phyloP scores from a whole-genome alignment of 1,140 invertebrate species.

The Hylyphantes graminicola region DNA sequence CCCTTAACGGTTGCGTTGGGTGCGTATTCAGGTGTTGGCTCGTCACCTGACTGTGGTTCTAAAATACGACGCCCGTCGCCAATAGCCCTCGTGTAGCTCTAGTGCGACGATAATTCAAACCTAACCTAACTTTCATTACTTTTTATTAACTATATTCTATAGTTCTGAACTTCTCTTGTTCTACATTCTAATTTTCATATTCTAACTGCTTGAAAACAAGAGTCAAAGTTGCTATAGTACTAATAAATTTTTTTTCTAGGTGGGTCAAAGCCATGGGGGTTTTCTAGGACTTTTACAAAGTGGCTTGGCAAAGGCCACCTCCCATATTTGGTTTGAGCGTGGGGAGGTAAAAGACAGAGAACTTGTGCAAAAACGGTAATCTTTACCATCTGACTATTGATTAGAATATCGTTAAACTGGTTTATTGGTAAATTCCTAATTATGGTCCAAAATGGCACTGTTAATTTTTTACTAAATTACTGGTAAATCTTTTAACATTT shows the following conservation, averaged over 20 bases:
- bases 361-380: constrained; percentile 80
- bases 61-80: no score
- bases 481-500: no score
- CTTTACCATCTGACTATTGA: neutral
- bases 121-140: neutral
- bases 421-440: no score
- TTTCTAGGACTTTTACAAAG: constrained; percentile 90
- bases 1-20: no score
- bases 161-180: neutral
- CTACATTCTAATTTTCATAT: neutral
- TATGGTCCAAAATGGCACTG: no score
- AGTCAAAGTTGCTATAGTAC: no score
- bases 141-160: neutral
- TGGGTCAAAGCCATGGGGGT: constrained; percentile 93
- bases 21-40: no score
- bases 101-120: no score
- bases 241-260: constrained; percentile 73
- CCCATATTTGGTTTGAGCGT: constrained; percentile 99
- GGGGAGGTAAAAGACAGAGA: constrained; percentile 94
- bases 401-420: no score
- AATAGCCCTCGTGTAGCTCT: no score
- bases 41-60: no score
- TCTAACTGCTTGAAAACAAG: neutral
- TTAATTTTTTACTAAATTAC: no score
- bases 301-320: constrained; percentile 89